phyloP scores from a whole-genome alignment of 2,888 invertebrate genomes.

The Thymelicus acteon region DNA sequence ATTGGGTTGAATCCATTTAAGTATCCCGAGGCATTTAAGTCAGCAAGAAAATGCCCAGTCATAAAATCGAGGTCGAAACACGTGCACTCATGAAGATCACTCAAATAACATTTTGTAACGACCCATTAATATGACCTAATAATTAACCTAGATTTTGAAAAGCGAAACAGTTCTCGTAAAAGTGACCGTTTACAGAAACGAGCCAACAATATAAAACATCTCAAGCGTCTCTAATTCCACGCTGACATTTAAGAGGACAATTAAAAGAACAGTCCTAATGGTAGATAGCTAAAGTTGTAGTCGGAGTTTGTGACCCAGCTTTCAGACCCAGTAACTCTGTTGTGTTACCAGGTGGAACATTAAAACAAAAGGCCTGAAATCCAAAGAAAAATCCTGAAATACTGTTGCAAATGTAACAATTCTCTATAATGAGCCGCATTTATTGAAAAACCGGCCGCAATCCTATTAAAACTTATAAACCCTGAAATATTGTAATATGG shows the following conservation, averaged over 20 bases:
- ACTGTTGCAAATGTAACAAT: no score
- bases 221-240: slow-evolving; percentile 14
- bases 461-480: no score
- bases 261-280: slow-evolving; percentile 8
- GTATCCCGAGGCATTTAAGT: no score
- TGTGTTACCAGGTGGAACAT: no score
- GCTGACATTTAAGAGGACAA: slow-evolving; percentile 28
- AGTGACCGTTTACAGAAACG: slow-evolving; percentile 21
- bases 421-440: no score
- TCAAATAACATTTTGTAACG: background rate
- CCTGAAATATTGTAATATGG: no score
- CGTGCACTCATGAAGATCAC: background rate
- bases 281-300: slow-evolving; percentile 5
- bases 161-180: background rate
- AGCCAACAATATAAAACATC: slow-evolving; percentile 12
- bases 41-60: no score
- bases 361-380: no score
- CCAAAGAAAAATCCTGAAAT: no score
- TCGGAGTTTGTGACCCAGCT: slow-evolving; percentile 6
- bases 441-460: no score
- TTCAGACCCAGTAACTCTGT: background rate
- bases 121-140: slow-evolving; percentile 8
- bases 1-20: no score
- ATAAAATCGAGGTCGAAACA: background rate
- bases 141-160: slow-evolving; percentile 23